These are phyloP conservation scores for Onychostoma macrolepis DNA, from an alignment of 2,113 vertebrate genomes.

Conservation along the genomic window DNA sequence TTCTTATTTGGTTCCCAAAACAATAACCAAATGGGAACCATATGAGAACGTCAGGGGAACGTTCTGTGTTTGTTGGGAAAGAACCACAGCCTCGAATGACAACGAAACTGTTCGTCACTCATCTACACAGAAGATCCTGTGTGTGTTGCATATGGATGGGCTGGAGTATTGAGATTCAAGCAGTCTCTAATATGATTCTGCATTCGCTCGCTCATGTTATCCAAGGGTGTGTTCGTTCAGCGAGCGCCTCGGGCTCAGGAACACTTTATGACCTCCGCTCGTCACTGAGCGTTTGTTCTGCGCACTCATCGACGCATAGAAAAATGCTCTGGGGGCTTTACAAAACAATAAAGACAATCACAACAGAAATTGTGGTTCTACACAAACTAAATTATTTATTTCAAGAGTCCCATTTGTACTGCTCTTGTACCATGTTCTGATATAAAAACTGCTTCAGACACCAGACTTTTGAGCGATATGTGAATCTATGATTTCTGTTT, in stretches of 20 bases:
- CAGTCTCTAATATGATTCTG: neutral
- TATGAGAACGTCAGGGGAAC: no score
- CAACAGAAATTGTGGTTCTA: neutral
- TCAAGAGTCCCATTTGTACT: neutral
- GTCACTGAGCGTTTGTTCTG: slow-evolving; percentile 4
- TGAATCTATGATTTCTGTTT: neutral
- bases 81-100: neutral
- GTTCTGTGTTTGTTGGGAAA: neutral
- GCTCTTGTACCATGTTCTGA: neutral
- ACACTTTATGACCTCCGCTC: neutral
- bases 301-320: neutral
- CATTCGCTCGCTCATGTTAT: neutral
- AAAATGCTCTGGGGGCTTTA: neutral
- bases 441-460: neutral
- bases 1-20: no score
- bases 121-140: neutral
- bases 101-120: neutral
- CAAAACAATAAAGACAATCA: neutral
- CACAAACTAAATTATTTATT: neutral
- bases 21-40: no score
- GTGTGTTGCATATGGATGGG: neutral
- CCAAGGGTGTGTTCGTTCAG: neutral
- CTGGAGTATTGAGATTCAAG: neutral
- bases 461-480: neutral
- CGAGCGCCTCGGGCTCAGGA: neutral